Evolutionary conservation across 2,888 invertebrate species (phyloP), one percentile per base, ranked within the genome.

Genomic region (Polylopha cassiicola): DNA sequence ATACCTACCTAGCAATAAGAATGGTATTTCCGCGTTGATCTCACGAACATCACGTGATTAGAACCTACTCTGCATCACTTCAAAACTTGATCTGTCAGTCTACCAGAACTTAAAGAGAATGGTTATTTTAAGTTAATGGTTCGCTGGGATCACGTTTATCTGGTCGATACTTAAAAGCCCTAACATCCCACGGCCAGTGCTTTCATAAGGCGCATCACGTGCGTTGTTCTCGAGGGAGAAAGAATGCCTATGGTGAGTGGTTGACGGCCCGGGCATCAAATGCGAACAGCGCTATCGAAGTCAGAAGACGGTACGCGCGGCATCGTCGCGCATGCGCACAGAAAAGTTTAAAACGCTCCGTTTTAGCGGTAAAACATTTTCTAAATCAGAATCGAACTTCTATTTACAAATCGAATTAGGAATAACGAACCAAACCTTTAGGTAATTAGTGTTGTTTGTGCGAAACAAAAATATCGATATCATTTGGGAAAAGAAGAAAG

Each of bases 141-240:
- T n/a, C 33, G 1, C 10, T 11, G 17, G 17, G 26, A 10, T 37
- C 36, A 10, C 20, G 21, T 8, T 16, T 8, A 8, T 3, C 15
- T 36, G 27, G 28, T 10, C 13, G 8, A 15, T 6, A 8, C 24
- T 1, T 13, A n/a, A n/a, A 4, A 9, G 15, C 10, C 26, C 15
- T 16, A 4, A 51, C 60, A 58, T 65, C 57, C 61, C 71, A 72
- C 66, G 70, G 67, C 58, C 65, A 63, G 62, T 62, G 63, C 79
- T 78, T 76, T 78, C 78, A 63, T 73, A 68, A 56, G 47, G 49
- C 48, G 52, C 56, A 61, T 78, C 68, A 75, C 75, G 73, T 77
- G 73, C 66, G 57, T 64, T 53, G 53, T 58, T 61, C 61, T 60
- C 51, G 50, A 56, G 55, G 60, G 71, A 68, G 76, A 68, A 73